A percentile compares a stretch with the other conserved stretches of the same genome.
phyloP scores from a whole-genome alignment of 2,113 vertebrate species.

The Rattus rattus region DNA sequence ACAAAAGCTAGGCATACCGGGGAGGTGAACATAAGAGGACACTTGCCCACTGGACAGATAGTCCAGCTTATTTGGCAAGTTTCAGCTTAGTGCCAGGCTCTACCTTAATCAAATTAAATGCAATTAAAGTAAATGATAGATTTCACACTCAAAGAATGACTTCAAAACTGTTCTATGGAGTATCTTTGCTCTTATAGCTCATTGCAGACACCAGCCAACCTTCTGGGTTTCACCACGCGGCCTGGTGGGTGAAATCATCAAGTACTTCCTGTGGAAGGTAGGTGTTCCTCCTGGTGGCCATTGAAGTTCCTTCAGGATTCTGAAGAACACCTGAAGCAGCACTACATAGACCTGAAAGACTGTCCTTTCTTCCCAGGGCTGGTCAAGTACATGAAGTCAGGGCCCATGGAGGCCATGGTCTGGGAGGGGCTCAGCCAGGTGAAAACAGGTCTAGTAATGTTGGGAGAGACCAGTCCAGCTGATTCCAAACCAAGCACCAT shows the following conservation, averaged over 20 bases:
- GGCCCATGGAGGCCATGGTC: conserved; percentile 93
- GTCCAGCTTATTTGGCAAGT: not conserved
- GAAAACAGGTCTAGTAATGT: conserved; percentile 94
- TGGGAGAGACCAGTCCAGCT: conserved; percentile 95
- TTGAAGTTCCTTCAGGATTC: conserved; percentile 92
- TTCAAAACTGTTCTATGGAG: not conserved
- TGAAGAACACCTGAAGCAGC: conserved; percentile 88
- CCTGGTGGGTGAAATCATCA: conserved; percentile 92
- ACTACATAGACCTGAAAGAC: conserved; percentile 91
- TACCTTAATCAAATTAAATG: not conserved
- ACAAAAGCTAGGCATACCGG: not conserved
- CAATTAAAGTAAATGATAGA: not conserved
- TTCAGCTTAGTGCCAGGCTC: not conserved
- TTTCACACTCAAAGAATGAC: not conserved
- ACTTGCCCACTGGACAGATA: not conserved
- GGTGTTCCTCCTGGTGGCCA: conserved; percentile 89
- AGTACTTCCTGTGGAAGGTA: conserved; percentile 92
- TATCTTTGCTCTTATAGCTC: too few species aligned
- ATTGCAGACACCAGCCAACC: too few species aligned
- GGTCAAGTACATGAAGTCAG: conserved; percentile 92
- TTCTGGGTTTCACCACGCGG: conserved; percentile 75
- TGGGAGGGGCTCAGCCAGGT: conserved; percentile 93
- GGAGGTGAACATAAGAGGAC: not conserved
- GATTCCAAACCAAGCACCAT: conserved; percentile 97
- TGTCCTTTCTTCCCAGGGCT: conserved; percentile 90